Evolutionary conservation across 2,113 vertebrate genomes (phyloP).

Genomic region (Tauraco erythrolophus): DNA sequence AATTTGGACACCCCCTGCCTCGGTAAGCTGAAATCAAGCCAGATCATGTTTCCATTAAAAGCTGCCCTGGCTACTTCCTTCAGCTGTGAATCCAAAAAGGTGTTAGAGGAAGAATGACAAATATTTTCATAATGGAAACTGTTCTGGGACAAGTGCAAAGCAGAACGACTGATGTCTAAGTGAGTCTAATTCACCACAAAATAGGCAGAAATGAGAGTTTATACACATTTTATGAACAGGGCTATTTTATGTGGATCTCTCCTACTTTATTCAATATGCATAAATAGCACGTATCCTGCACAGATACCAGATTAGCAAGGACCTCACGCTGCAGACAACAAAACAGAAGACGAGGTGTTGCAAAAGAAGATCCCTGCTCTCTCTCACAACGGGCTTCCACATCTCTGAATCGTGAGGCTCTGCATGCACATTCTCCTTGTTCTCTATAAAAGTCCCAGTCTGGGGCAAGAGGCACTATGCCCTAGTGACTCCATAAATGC

Average conservation of each 20-base stretch:
- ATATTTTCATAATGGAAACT: background rate
- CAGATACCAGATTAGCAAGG: background rate
- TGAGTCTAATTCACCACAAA: background rate
- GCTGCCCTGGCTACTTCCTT: background rate
- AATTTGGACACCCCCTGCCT: background rate
- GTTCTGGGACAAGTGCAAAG: background rate
- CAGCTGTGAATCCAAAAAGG: conserved; percentile 8
- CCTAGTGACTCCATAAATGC: background rate
- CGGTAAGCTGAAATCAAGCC: background rate
- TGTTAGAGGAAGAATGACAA: background rate
- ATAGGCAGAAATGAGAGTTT: background rate
- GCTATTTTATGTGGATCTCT: background rate
- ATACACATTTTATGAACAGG: background rate
- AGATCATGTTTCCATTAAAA: background rate
- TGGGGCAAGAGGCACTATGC: background rate
- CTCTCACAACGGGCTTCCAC: background rate
- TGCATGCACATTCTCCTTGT: background rate
- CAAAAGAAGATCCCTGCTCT: background rate
- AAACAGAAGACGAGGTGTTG: background rate
- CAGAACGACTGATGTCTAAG: background rate
- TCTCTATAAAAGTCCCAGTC: background rate
- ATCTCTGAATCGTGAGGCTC: background rate
- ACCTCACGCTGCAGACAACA: background rate
- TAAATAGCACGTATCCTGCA: background rate
- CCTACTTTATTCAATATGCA: background rate